A percentile compares a stretch with the other conserved stretches of the same genome.
phyloP scores from a whole-genome alignment of 1,140 invertebrate genomes.

The Macrosteles quadrilineatus region DNA sequence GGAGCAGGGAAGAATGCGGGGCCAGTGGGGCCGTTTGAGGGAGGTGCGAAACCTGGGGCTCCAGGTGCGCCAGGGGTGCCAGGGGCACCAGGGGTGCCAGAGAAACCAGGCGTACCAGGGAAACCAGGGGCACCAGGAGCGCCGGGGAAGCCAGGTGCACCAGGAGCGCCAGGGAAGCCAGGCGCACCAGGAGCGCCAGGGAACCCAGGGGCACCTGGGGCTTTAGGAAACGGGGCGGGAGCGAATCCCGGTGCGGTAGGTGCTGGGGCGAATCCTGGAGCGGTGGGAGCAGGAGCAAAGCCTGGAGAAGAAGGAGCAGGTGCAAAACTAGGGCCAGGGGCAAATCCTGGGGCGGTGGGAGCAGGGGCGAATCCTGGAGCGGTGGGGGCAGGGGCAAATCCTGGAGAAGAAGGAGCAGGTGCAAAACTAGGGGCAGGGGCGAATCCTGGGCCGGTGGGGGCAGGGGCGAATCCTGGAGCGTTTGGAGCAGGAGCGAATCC shows the following conservation, averaged over 20 bases:
- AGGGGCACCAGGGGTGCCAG: conserved; percentile 39
- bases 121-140: conserved; percentile 36
- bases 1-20: background rate
- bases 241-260: conserved; percentile 2
- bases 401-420: background rate
- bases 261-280: too few relatives aligned
- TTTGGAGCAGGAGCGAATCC: background rate
- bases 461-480: too few relatives aligned
- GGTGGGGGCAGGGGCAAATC: background rate
- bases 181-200: conserved; percentile 36
- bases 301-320: too few relatives aligned
- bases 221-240: conserved; percentile 8
- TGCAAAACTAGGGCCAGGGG: background rate
- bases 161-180: conserved; percentile 24
- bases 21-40: background rate
- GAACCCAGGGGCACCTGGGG: conserved; percentile 29
- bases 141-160: conserved; percentile 35
- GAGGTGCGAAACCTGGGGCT: background rate
- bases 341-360: too few relatives aligned
- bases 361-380: too few relatives aligned
- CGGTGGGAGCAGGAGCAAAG: too few relatives aligned
- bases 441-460: background rate
- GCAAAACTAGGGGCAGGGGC: conserved; percentile 13
- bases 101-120: conserved; percentile 36
- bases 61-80: conserved; percentile 36